phyloP scores from a whole-genome alignment of 2,113 vertebrate genomes.

The Grammomys surdaster region DNA sequence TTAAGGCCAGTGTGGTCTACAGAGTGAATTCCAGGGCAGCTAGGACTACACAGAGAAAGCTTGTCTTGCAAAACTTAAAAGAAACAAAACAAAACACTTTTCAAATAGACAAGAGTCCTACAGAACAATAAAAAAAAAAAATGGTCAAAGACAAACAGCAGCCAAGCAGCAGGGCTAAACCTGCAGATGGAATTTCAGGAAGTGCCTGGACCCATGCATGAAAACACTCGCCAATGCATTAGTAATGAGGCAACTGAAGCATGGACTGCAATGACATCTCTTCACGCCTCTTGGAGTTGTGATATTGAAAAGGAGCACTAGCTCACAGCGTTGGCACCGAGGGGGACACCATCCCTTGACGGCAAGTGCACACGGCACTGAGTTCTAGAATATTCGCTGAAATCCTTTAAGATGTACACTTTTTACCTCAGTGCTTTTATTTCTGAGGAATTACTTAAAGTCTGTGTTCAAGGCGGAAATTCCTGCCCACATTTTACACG shows the following conservation, averaged over 20 bases:
- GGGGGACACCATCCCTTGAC: accelerated
- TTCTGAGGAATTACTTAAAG: not conserved
- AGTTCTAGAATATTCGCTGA: not conserved
- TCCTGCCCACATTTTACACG: not conserved
- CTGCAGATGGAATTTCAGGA: not conserved
- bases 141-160: not conserved
- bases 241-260: not conserved
- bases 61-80: not conserved
- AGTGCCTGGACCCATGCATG: not conserved
- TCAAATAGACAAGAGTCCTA: not conserved
- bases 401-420: not conserved
- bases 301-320: not conserved
- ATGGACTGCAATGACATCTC: not conserved
- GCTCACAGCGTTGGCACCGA: accelerated
- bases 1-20: not conserved
- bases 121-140: not conserved
- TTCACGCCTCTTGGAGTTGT: accelerated
- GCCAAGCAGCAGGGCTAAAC: not conserved
- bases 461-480: not conserved
- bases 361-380: not conserved
- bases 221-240: not conserved
- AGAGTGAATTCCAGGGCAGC: not conserved
- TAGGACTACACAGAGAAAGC: not conserved
- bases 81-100: not conserved
- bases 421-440: not conserved